These are phyloP conservation scores for Strongylocentrotus purpuratus DNA, from an alignment of 35 echinoderm and acorn worm genomes.

Conservation along the genomic window DNA sequence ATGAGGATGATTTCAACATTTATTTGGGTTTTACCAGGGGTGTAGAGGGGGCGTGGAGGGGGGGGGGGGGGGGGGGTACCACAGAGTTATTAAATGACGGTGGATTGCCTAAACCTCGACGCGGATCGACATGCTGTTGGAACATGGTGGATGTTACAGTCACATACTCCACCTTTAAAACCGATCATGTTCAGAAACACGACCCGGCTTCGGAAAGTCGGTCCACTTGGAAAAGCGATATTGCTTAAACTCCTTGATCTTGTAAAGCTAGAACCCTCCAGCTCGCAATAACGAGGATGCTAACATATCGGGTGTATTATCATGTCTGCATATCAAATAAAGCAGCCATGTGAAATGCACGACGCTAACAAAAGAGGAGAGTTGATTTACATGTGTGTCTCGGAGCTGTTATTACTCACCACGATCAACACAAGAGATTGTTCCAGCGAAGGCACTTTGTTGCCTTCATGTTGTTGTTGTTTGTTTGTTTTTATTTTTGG, in stretches of 20 bases:
- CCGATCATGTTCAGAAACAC: not conserved
- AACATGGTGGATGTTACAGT: not conserved
- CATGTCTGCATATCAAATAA: not conserved
- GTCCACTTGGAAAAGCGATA: not conserved
- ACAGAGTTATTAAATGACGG: too few species aligned
- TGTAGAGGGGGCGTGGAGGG: too few species aligned
- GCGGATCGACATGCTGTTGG: not conserved
- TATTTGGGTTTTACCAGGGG: too few species aligned
- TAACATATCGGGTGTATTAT: constrained; percentile 3
- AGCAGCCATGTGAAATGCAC: not conserved
- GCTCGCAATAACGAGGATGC: not conserved
- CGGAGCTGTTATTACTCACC: not conserved
- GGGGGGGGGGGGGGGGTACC: too few species aligned
- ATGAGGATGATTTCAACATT: too few species aligned
- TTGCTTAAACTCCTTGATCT: constrained; percentile 1
- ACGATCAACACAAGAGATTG: not conserved
- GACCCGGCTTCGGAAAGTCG: not conserved
- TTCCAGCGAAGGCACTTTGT: not conserved
- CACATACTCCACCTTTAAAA: not conserved
- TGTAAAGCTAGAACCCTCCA: not conserved
- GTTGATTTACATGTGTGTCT: not conserved
- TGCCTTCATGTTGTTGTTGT: not conserved
- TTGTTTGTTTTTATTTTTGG: not conserved
- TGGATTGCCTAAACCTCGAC: too few species aligned
- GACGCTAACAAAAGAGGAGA: not conserved